Conservation (phyloP, 2,888 invertebrate species). For the Drosophila setosimentum region DNA sequence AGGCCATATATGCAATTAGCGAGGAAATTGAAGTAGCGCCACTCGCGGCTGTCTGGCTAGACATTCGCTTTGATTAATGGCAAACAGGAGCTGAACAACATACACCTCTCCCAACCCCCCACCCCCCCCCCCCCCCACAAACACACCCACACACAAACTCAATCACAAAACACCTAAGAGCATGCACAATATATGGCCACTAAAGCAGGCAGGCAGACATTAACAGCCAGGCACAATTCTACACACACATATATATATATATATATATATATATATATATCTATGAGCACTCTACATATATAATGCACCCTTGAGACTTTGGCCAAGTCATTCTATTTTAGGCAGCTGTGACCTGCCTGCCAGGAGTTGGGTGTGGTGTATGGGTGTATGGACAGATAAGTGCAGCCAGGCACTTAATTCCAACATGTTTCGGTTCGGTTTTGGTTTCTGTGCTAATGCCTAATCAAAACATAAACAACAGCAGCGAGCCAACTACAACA, state of each 20-base stretch:
- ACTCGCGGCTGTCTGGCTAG: slow-evolving; percentile 70
- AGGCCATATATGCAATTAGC: slow-evolving; percentile 68
- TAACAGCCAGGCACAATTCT: slow-evolving; percentile 35
- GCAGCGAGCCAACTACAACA: slow-evolving; percentile 1
- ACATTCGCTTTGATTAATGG: slow-evolving; percentile 70
- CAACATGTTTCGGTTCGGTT: slow-evolving; percentile 59
- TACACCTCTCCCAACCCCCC: slow-evolving; percentile 4
- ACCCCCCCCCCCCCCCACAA: background rate
- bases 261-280: slow-evolving; percentile 1
- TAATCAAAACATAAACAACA: slow-evolving; percentile 65
- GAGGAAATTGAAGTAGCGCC: slow-evolving; percentile 44
- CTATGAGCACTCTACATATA: slow-evolving; percentile 31
- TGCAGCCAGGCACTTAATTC: slow-evolving; percentile 59
- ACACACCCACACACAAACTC: slow-evolving; percentile 23
- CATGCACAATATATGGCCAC: slow-evolving; percentile 38
- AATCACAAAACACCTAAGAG: slow-evolving; percentile 18
- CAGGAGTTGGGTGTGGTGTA: background rate
- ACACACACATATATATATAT: background rate
- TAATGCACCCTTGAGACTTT: slow-evolving; percentile 71
- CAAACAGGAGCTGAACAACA: slow-evolving; percentile 34
- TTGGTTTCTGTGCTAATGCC: slow-evolving; percentile 51
- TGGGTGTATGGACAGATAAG: slow-evolving; percentile 13
- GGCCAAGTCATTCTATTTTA: slow-evolving; percentile 20
- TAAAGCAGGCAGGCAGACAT: slow-evolving; percentile 40
- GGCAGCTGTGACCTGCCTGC: background rate